Percentiles rank a stretch among this genome's conserved stretches.
Conservation (phyloP, 2,113 vertebrate genomes). For the Stegastes partitus region DNA sequence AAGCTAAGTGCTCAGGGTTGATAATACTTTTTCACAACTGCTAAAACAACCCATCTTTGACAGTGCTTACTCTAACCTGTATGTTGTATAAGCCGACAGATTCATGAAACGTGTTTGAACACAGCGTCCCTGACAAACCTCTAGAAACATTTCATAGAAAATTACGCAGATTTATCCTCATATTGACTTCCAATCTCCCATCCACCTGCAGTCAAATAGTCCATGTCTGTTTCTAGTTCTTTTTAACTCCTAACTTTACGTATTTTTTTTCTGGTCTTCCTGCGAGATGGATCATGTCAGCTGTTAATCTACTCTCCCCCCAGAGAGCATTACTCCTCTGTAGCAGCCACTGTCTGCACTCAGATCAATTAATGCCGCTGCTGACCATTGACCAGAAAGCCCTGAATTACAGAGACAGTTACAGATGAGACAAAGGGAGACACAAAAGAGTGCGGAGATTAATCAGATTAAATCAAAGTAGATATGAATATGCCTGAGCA, state of each 20-base stretch:
- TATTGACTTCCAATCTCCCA: constrained; percentile 10
- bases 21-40: background rate
- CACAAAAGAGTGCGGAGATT: background rate
- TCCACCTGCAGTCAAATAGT: constrained; percentile 8
- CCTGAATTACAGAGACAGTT: constrained; percentile 31
- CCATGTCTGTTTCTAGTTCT: background rate
- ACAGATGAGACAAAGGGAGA: constrained; percentile 6
- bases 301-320: constrained; percentile 76
- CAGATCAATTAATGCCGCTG: constrained; percentile 71
- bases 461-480: constrained; percentile 16
- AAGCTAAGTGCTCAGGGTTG: too few relatives aligned
- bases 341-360: constrained; percentile 45
- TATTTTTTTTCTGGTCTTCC: constrained; percentile 20
- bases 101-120: constrained; percentile 13
- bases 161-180: background rate
- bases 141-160: constrained; percentile 11
- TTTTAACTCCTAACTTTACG: background rate
- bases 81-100: background rate
- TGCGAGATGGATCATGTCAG: constrained; percentile 78
- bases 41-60: too few relatives aligned
- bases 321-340: constrained; percentile 70
- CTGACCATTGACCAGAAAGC: constrained; percentile 52
- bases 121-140: background rate
- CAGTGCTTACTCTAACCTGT: constrained; percentile 17
- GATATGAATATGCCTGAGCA: background rate